phyloP scores from a whole-genome alignment of 1,140 invertebrate genomes.

The Sarcophaga peregrina region DNA sequence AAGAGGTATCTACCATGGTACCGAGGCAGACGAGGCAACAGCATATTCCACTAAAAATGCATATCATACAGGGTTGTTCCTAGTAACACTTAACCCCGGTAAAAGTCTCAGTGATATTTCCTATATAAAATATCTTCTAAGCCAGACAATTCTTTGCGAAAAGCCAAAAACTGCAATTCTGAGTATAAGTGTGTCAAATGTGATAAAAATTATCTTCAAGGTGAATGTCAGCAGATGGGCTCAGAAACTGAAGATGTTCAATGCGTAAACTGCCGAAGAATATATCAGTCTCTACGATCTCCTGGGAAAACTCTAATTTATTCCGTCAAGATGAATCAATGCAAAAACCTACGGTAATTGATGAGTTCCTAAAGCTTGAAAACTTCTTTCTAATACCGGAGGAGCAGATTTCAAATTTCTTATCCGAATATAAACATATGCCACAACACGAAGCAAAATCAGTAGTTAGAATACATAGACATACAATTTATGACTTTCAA shows the following conservation, averaged over 20 bases:
- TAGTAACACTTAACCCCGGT: background rate
- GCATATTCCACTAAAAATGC: no score
- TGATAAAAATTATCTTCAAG: background rate
- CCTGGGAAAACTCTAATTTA: background rate
- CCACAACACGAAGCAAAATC: background rate
- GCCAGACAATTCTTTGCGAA: background rate
- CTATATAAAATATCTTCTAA: background rate
- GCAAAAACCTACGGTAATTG: background rate
- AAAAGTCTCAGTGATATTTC: background rate
- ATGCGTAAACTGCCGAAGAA: background rate
- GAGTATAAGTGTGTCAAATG: conserved; percentile 3
- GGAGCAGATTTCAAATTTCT: no score
- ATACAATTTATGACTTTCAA: background rate
- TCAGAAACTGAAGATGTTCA: background rate
- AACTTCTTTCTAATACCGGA: background rate
- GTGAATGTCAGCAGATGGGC: background rate
- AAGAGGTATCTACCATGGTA: background rate
- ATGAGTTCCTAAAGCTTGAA: background rate
- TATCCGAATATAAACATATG: background rate
- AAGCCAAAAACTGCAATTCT: conserved; percentile 2
- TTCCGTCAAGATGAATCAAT: background rate
- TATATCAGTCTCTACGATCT: background rate
- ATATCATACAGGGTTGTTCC: background rate
- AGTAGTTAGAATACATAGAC: background rate
- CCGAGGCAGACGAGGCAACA: no score